phyloP scores from a whole-genome alignment of 2,113 vertebrate genomes.

The Mesocricetus auratus region DNA sequence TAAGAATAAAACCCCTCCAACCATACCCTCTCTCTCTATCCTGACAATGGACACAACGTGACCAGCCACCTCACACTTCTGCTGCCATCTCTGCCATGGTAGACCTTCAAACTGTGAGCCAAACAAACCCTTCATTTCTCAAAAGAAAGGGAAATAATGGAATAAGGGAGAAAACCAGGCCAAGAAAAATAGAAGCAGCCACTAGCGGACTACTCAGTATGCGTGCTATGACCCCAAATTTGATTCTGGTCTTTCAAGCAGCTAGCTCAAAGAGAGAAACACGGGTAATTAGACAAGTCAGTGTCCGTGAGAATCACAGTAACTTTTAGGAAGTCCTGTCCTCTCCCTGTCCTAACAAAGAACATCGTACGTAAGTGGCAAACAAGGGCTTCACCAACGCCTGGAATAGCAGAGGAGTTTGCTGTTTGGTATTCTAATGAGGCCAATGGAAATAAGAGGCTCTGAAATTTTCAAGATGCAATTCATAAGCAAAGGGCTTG shows the following conservation, averaged over 20 bases:
- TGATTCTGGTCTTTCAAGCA: constrained; percentile 7
- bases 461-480: not conserved
- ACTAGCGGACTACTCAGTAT: not conserved
- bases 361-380: not conserved
- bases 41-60: not conserved
- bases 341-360: not conserved
- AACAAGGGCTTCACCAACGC: not conserved
- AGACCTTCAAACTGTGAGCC: not conserved
- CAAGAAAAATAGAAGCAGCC: not conserved
- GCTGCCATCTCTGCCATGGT: not conserved
- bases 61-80: not conserved
- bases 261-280: not conserved
- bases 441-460: not conserved
- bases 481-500: not conserved
- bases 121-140: not conserved
- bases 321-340: not conserved
- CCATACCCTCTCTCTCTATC: too few species aligned
- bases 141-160: not conserved
- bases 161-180: not conserved
- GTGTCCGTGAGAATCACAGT: not conserved
- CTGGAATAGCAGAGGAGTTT: not conserved
- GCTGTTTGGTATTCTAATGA: not conserved
- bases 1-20: not conserved
- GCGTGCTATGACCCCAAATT: not conserved
- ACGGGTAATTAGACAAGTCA: not conserved